Percentiles rank a stretch among this genome's conserved stretches.
phyloP scores from a whole-genome alignment of 1,140 invertebrate species.

The Danaus plexippus region DNA sequence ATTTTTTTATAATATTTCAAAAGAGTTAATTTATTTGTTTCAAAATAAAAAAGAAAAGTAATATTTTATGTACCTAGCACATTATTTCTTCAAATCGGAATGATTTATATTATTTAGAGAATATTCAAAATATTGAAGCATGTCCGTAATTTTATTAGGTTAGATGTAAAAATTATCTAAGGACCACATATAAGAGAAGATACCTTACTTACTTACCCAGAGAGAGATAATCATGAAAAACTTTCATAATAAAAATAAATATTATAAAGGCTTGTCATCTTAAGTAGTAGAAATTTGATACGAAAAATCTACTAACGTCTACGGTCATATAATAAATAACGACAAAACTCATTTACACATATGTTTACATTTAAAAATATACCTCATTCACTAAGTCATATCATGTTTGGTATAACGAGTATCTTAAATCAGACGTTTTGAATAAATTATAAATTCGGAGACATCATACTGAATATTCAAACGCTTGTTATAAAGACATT shows the following conservation, averaged over 20 bases:
- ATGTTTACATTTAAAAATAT: slow-evolving; percentile 13
- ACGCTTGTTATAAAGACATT: slow-evolving; percentile 18
- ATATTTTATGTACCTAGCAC: no score
- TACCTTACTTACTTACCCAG: no score
- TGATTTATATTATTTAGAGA: no score
- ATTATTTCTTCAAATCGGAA: no score
- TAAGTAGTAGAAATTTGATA: slow-evolving; percentile 17
- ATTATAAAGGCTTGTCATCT: slow-evolving; percentile 8
- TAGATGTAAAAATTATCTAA: no score
- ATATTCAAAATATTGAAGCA: no score
- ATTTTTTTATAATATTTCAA: no score
- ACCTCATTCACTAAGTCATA: slow-evolving; percentile 8
- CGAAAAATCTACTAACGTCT: slow-evolving; percentile 1
- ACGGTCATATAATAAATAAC: slow-evolving; percentile 16
- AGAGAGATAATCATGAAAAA: no score
- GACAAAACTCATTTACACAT: slow-evolving; percentile 9
- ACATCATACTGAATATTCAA: slow-evolving; percentile 17
- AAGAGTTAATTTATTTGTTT: no score
- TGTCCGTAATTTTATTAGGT: no score
- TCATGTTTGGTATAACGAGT: slow-evolving; percentile 5
- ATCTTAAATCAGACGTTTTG: slow-evolving; percentile 15
- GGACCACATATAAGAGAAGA: no score
- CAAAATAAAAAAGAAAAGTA: no score
- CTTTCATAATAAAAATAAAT: slow-evolving; percentile 4
- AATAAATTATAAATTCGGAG: slow-evolving; percentile 17